Percentiles rank a stretch among this genome's conserved stretches.
Conservation (phyloP, 2,113 vertebrate genomes). For the Vanacampus margaritifer region DNA sequence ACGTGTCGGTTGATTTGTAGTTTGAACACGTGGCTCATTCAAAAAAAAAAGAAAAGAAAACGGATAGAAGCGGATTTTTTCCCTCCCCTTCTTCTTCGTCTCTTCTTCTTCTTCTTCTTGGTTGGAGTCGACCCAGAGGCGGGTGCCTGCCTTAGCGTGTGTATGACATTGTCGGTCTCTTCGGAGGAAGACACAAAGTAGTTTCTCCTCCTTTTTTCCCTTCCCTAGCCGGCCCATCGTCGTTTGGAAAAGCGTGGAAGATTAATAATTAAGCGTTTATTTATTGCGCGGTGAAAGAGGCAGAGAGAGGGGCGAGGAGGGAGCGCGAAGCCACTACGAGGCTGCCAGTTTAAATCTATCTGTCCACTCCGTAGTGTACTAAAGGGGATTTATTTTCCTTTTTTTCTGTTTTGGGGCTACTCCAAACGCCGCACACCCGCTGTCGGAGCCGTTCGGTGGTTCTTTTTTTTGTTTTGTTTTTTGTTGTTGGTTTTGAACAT, state of each 20-base stretch:
- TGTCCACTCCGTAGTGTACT: slow-evolving; percentile 66
- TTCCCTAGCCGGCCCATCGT: slow-evolving; percentile 64
- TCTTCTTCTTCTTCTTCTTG: slow-evolving; percentile 56
- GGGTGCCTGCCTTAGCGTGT: slow-evolving; percentile 81
- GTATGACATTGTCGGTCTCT: slow-evolving; percentile 87
- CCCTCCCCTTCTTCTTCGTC: slow-evolving; percentile 30
- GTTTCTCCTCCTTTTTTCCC: slow-evolving; percentile 66
- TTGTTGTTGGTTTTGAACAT: slow-evolving; percentile 72
- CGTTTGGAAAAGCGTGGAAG: slow-evolving; percentile 65
- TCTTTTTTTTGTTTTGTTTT: background rate
- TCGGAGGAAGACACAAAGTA: slow-evolving; percentile 84
- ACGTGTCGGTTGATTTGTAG: slow-evolving; percentile 98
- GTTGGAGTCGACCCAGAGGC: slow-evolving; percentile 77
- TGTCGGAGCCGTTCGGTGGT: background rate
- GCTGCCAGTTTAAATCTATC: slow-evolving; percentile 72
- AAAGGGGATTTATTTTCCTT: slow-evolving; percentile 39
- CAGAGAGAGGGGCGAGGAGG: slow-evolving; percentile 56
- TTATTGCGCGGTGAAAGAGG: slow-evolving; percentile 61
- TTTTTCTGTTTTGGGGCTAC: slow-evolving; percentile 43
- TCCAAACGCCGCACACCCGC: slow-evolving; percentile 63
- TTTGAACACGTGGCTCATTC: slow-evolving; percentile 99
- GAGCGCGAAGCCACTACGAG: slow-evolving; percentile 64
- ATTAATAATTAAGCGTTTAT: slow-evolving; percentile 73
- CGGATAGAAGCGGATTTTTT: slow-evolving; percentile 69
- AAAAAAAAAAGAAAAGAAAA: slow-evolving; percentile 88